These are phyloP conservation scores for Tapirus terrestris DNA, from an alignment of 2,113 vertebrate species.

Conservation along the genomic window DNA sequence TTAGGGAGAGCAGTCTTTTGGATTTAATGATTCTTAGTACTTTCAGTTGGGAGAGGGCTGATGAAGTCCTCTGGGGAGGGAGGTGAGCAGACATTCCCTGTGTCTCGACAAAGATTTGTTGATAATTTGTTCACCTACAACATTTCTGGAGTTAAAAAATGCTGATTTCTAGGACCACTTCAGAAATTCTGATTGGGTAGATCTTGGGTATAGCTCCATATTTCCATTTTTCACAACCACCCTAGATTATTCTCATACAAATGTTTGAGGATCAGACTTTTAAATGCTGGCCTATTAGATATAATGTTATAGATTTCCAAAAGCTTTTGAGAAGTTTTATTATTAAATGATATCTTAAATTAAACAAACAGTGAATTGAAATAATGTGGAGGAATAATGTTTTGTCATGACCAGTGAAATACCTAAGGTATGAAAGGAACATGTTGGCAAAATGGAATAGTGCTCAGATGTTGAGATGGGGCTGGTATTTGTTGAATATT, in stretches of 20 bases:
- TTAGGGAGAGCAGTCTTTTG: not conserved
- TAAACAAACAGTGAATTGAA: not conserved
- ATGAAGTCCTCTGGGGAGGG: rapidly evolving
- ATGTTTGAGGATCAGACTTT: not conserved
- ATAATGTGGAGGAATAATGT: not conserved
- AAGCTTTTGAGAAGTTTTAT: not conserved
- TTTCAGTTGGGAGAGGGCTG: not conserved
- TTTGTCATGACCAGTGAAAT: not conserved
- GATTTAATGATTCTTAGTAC: not conserved
- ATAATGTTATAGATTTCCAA: not conserved
- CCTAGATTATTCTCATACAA: not conserved
- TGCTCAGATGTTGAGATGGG: not conserved
- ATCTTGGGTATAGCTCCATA: not conserved
- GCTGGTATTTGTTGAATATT: not conserved
- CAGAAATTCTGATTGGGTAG: not conserved
- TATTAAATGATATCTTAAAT: not conserved
- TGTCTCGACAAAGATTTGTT: not conserved
- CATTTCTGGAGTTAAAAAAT: not conserved
- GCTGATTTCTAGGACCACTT: not conserved
- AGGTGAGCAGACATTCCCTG: not conserved
- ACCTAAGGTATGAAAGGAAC: not conserved
- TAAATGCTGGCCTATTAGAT: not conserved
- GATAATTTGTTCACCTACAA: not conserved
- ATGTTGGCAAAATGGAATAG: not conserved
- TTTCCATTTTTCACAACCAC: not conserved